These are phyloP conservation scores for Myathropa florea DNA, from an alignment of 2,888 invertebrate genomes.

Conservation along the genomic window DNA sequence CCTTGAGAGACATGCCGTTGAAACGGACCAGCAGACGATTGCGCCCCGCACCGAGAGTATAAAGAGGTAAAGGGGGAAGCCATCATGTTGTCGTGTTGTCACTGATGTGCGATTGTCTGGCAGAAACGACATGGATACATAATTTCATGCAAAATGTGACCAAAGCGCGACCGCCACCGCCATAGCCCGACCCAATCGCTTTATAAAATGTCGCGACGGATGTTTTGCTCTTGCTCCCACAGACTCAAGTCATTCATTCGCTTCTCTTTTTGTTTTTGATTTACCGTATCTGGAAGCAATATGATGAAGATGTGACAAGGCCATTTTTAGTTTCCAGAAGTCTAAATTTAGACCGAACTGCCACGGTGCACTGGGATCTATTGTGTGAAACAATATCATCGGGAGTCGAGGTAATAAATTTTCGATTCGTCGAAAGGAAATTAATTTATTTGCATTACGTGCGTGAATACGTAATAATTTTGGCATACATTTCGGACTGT, in stretches of 20 bases:
- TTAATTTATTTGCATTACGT: constrained; percentile 24
- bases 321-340: constrained; percentile 12
- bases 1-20: constrained; percentile 60
- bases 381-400: constrained; percentile 13
- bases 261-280: constrained; percentile 8
- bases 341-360: constrained; percentile 21
- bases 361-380: not conserved
- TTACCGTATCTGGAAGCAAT: constrained; percentile 47
- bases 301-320: constrained; percentile 42
- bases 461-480: constrained; percentile 55
- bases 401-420: constrained; percentile 27
- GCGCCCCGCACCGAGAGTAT: not conserved
- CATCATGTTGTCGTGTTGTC: constrained; percentile 9
- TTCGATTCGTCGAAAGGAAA: constrained; percentile 24
- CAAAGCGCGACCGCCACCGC: constrained; percentile 9
- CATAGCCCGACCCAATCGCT: constrained; percentile 4
- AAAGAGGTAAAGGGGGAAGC: constrained; percentile 14
- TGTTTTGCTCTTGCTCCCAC: constrained; percentile 29
- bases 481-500: constrained; percentile 46
- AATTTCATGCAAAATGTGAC: constrained; percentile 58
- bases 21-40: constrained; percentile 10
- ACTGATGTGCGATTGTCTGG: constrained; percentile 63
- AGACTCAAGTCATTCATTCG: constrained; percentile 1
- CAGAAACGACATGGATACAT: constrained; percentile 54
- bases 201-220: constrained; percentile 56